Conservation (phyloP, 2,888 invertebrate species). For the Thera britannica region DNA sequence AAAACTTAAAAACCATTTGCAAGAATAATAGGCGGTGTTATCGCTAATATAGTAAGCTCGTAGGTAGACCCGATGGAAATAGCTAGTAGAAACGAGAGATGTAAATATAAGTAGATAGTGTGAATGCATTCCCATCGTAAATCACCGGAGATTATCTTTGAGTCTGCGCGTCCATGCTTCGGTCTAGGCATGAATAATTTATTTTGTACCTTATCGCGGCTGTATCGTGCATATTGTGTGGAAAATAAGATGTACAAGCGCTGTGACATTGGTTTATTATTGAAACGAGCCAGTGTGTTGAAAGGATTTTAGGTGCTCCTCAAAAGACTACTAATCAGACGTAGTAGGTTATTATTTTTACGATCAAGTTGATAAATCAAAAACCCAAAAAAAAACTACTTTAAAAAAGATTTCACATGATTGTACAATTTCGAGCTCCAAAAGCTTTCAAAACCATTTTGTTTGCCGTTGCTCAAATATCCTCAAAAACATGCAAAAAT, state of each 20-base stretch:
- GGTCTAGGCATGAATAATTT: constrained; percentile 76
- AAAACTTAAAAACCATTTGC: too few relatives aligned
- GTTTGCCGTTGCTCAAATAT: too few relatives aligned
- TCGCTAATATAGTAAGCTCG: background rate
- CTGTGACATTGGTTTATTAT: background rate
- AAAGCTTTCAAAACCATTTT: too few relatives aligned
- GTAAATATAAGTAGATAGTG: constrained; percentile 60
- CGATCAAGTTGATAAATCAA: too few relatives aligned
- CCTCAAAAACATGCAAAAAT: background rate
- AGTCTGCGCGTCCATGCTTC: constrained; percentile 68
- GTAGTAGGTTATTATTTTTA: too few relatives aligned
- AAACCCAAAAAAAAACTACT: too few relatives aligned
- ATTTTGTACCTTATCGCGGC: constrained; percentile 58
- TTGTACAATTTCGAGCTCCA: too few relatives aligned
- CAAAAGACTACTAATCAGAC: too few relatives aligned
- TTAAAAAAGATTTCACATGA: too few relatives aligned
- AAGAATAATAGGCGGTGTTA: too few relatives aligned
- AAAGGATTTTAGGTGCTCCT: too few relatives aligned
- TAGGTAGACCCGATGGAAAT: background rate
- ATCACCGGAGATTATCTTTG: constrained; percentile 79
- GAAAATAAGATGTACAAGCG: background rate
- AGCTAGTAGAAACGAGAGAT: constrained; percentile 37
- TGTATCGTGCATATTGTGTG: constrained; percentile 52
- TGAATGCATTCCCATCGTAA: constrained; percentile 76
- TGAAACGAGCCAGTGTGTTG: too few relatives aligned